These are phyloP conservation scores for Deilephila porcellus DNA, from an alignment of 2,888 invertebrate genomes.

Conservation along the genomic window DNA sequence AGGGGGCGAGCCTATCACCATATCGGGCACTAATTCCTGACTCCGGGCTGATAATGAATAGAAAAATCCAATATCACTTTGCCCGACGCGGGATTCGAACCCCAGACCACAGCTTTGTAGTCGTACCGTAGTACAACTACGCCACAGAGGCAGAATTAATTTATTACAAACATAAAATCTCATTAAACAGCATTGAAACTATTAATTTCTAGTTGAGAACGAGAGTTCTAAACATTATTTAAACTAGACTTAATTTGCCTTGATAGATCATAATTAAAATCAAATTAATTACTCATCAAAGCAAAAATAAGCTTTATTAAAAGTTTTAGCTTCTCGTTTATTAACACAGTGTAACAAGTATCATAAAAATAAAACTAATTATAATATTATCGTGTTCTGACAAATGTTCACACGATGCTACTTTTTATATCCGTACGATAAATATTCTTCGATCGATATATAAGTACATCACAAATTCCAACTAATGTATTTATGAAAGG, in stretches of 20 bases:
- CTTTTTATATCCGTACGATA: no score
- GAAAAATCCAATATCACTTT: no score
- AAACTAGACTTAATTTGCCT: background rate
- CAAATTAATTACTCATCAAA: background rate
- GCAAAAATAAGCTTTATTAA: conserved; percentile 1
- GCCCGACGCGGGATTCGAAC: no score
- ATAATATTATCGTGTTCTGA: no score
- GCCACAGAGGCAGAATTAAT: background rate
- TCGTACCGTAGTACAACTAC: no score
- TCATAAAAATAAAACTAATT: background rate
- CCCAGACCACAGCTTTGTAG: no score
- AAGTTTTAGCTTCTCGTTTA: background rate
- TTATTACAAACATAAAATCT: background rate
- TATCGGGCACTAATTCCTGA: no score
- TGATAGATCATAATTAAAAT: conserved; percentile 3
- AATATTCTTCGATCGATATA: no score
- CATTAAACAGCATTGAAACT: background rate
- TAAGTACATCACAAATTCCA: background rate
- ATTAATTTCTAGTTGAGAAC: background rate
- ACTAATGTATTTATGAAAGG: background rate
- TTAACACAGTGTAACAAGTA: background rate
- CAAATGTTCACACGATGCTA: no score
- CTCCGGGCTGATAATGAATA: no score
- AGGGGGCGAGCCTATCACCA: no score
- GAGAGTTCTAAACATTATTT: background rate